These are phyloP conservation scores for Phrynocephalus vlangalii DNA, from an alignment of 2,797 vertebrate species.

Conservation along the genomic window DNA sequence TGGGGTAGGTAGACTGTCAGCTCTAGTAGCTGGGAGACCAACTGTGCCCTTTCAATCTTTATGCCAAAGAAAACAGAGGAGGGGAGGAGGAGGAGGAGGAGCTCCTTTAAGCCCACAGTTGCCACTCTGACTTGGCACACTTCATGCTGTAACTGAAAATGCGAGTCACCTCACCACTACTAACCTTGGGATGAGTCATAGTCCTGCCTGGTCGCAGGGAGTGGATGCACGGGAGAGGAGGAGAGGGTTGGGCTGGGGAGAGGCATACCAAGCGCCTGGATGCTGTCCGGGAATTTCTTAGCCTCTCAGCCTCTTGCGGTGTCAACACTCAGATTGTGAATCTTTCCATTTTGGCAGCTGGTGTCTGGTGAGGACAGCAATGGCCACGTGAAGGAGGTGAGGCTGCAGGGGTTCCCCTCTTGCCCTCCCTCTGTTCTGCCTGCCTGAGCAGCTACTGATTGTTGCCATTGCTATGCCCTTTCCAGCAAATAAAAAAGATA, in stretches of 20 bases:
- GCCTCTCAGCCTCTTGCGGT: conserved; percentile 68
- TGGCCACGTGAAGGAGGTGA: conserved; percentile 62
- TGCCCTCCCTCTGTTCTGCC: not conserved
- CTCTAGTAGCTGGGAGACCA: not conserved
- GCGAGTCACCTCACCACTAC: conserved; percentile 57
- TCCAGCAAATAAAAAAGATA: conserved; percentile 11
- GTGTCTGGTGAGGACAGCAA: conserved; percentile 59
- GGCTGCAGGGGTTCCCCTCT: not conserved
- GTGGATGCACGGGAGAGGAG: conserved; percentile 63
- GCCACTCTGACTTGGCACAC: not conserved
- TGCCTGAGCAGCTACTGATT: conserved; percentile 1
- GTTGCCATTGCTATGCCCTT: conserved; percentile 12
- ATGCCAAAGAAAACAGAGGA: not conserved
- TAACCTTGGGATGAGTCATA: conserved; percentile 62
- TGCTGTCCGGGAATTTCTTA: conserved; percentile 68
- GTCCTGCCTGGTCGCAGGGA: not conserved
- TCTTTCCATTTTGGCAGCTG: conserved; percentile 67
- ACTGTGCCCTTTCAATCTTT: not conserved
- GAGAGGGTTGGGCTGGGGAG: conserved; percentile 70
- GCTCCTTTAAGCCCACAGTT: not conserved
- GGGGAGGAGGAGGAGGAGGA: not conserved
- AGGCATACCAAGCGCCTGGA: conserved; percentile 26
- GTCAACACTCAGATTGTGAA: conserved; percentile 67
- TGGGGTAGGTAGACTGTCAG: not conserved
- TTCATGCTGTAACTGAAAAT: conserved; percentile 46